Evolutionary conservation across 2,888 invertebrate species (phyloP).

Genomic region (Marronus borbonicus): DNA sequence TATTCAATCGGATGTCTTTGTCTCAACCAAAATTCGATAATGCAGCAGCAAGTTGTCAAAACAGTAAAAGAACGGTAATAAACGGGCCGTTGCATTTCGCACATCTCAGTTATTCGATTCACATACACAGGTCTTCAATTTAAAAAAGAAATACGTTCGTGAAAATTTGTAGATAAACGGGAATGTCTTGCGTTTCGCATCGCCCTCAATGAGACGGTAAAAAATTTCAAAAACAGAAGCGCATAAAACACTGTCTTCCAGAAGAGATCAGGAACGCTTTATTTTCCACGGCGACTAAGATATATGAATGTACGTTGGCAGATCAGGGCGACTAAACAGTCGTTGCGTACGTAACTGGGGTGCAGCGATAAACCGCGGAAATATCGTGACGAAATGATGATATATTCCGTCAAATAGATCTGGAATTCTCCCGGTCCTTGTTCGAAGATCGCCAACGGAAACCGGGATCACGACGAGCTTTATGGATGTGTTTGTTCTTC

Average conservation of each 20-base stretch:
- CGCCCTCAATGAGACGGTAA: background rate
- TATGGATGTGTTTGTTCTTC: slow-evolving; percentile 39
- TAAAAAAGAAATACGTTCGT: too few relatives aligned
- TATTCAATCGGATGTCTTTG: too few relatives aligned
- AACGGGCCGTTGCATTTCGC: too few relatives aligned
- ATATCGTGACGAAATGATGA: slow-evolving; percentile 66
- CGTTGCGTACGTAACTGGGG: slow-evolving; percentile 59
- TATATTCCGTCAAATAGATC: slow-evolving; percentile 58
- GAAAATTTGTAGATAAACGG: too few relatives aligned
- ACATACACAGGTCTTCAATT: too few relatives aligned
- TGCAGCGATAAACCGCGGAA: slow-evolving; percentile 65
- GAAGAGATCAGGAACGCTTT: slow-evolving; percentile 61
- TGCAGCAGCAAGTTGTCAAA: too few relatives aligned
- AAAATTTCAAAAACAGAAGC: slow-evolving; percentile 19
- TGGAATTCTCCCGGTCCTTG: slow-evolving; percentile 21
- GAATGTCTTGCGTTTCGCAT: too few relatives aligned
- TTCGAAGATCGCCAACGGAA: slow-evolving; percentile 25
- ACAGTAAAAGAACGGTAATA: too few relatives aligned
- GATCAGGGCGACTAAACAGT: slow-evolving; percentile 33
- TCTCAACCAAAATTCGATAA: too few relatives aligned
- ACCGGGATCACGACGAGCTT: slow-evolving; percentile 33
- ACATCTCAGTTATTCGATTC: too few relatives aligned
- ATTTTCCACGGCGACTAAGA: slow-evolving; percentile 60
- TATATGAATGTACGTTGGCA: slow-evolving; percentile 58
- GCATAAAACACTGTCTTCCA: slow-evolving; percentile 64